phyloP scores from a whole-genome alignment of 2,888 invertebrate species.

The Orchesella flavescens region DNA sequence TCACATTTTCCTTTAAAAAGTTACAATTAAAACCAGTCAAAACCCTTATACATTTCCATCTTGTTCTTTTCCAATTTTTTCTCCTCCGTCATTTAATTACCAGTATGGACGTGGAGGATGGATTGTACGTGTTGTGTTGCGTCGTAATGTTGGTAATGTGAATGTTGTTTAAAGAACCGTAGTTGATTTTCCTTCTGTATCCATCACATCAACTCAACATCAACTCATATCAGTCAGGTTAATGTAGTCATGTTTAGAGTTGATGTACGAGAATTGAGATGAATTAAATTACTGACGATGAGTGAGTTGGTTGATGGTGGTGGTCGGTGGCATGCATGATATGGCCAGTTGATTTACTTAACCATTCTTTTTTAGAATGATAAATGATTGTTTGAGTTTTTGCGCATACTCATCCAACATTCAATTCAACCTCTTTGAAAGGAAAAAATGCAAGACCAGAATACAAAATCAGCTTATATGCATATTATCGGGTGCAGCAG shows the following conservation, averaged over 20 bases:
- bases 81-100: slow-evolving; percentile 50
- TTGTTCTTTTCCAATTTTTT: slow-evolving; percentile 40
- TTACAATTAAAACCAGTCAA: slow-evolving; percentile 63
- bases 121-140: slow-evolving; percentile 8
- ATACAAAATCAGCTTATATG: slow-evolving; percentile 22
- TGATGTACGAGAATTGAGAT: slow-evolving; percentile 4
- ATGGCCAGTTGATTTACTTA: not conserved
- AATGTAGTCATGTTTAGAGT: slow-evolving; percentile 23
- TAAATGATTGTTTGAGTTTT: slow-evolving; percentile 11
- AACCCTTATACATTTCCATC: slow-evolving; percentile 58
- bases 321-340: slow-evolving; percentile 22
- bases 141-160: slow-evolving; percentile 34
- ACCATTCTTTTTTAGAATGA: not conserved
- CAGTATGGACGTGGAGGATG: slow-evolving; percentile 27
- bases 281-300: slow-evolving; percentile 35
- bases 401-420: slow-evolving; percentile 22
- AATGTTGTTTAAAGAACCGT: slow-evolving; percentile 42
- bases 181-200: not conserved
- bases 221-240: no score
- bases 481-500: slow-evolving; percentile 53
- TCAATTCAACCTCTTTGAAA: slow-evolving; percentile 22
- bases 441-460: slow-evolving; percentile 1
- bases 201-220: not conserved
- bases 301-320: no score
- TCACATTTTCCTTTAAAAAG: slow-evolving; percentile 62